Evolutionary conservation across 1,140 invertebrate species (phyloP).

Genomic region (Drosophila malerkotliana): DNA sequence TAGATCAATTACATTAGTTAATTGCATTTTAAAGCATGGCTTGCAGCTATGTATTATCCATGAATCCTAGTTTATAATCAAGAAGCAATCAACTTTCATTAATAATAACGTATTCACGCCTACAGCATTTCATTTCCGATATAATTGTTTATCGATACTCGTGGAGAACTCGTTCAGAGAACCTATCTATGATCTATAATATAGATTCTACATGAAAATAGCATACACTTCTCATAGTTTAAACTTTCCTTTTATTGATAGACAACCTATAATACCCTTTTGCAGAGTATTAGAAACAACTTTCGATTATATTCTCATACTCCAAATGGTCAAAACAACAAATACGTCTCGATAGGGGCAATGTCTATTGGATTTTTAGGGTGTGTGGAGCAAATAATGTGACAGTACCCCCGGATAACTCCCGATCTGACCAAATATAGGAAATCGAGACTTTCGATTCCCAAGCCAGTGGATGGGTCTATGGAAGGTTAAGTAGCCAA

Average conservation of each 20-base stretch:
- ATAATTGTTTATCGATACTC: no score
- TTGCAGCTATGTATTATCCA: background rate
- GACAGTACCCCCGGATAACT: conserved; percentile 10
- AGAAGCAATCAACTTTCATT: background rate
- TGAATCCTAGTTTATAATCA: background rate
- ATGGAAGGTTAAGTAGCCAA: conserved; percentile 40
- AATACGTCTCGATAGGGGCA: conserved; percentile 5
- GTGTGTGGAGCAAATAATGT: conserved; percentile 35
- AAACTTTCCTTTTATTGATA: no score
- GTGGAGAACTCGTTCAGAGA: no score
- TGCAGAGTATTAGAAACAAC: conserved; percentile 17
- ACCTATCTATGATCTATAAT: no score
- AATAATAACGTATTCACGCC: background rate
- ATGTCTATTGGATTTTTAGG: conserved; percentile 19
- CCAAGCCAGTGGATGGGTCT: background rate
- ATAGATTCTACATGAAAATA: no score
- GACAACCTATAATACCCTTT: background rate
- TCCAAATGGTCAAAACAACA: conserved; percentile 24
- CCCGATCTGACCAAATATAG: conserved; percentile 14
- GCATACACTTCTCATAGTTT: no score
- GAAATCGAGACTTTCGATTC: conserved; percentile 9
- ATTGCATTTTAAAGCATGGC: background rate
- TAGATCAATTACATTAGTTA: background rate
- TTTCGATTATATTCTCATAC: conserved; percentile 59
- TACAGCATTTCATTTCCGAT: background rate